phyloP scores from a whole-genome alignment of 2,113 vertebrate species.

The Ciconia boyciana region DNA sequence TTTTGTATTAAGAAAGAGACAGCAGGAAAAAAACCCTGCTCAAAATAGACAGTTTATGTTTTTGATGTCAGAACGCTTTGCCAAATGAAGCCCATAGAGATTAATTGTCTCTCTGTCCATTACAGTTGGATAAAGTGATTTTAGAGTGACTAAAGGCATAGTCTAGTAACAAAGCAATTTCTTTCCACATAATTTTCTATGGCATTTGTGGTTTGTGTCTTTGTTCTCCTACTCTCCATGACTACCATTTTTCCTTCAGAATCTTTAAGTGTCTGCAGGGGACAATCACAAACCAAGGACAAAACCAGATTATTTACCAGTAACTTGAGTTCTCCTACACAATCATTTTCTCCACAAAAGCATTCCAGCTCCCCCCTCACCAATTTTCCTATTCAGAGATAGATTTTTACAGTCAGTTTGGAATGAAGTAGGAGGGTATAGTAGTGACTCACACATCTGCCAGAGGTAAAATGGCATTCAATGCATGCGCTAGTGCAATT shows the following conservation, averaged over 20 bases:
- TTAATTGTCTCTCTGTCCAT: not conserved
- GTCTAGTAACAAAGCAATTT: conserved; percentile 33
- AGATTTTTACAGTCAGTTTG: conserved; percentile 37
- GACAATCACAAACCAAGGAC: conserved; percentile 28
- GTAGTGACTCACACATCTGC: conserved; percentile 58
- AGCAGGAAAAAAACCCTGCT: not conserved
- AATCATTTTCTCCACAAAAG: conserved; percentile 1
- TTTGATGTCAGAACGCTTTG: not conserved
- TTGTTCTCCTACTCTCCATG: conserved; percentile 16
- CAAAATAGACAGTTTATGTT: not conserved
- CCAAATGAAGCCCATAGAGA: not conserved
- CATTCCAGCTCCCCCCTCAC: conserved; percentile 1
- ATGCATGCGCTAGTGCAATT: conserved; percentile 75
- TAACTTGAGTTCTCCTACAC: conserved; percentile 48
- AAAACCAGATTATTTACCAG: conserved; percentile 40
- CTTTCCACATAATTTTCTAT: conserved; percentile 21
- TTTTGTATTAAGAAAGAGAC: not conserved
- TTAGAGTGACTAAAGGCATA: conserved; percentile 18
- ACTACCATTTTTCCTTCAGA: conserved; percentile 22
- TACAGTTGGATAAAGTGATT: conserved; percentile 16
- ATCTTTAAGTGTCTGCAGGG: conserved; percentile 26
- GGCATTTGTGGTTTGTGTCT: conserved; percentile 48
- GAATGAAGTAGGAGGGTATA: conserved; percentile 58
- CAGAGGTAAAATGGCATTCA: conserved; percentile 69
- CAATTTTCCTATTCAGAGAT: conserved; percentile 27